Evolutionary conservation across 1,140 invertebrate genomes (phyloP), one percentile per base, ranked within the genome.

Genomic region (Cotesia vestalis): DNA sequence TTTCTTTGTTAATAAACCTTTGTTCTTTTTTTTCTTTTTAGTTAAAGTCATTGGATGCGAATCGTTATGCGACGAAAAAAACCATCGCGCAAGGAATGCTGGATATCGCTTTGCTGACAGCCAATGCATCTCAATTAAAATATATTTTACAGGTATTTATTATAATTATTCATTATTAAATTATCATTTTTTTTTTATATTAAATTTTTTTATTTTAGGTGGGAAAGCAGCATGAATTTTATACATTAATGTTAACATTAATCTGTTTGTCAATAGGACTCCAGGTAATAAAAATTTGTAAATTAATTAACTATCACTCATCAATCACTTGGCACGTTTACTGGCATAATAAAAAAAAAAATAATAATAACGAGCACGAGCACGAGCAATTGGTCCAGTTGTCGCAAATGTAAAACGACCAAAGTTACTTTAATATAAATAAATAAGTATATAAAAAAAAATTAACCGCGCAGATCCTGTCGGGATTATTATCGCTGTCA

Each of bases 71-170:
- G 0, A 91, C 90, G 0, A 91, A 91, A 78, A 91, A 91, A 78
- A 91, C 91, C 0, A 88, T 91, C 53, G 90, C 90, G 9, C 91
- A 90, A 76, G 89, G 89, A 1, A 89, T 89, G 88, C 81, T 89
- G 76, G 88, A 89, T 73, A 93, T 95, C 69, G 93, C 94, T 0
- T 83, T 94, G 55, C 86, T 94, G 38, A 94, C 93, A 0, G 92
- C 93, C 2, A 94, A 96, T 82, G 94, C 94, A n/a, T 94, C 93
- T 0, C 95, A 96, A 79, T 85, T 97, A 6, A 96, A 96, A 84
- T 95, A 95, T 78, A 91, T 96, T 12, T 88, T 96, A 0, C 92
- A 94, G 77, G 80, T 81, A 77, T 67, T 38, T 53, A 60, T 12
- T 17, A 52, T 66, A 9, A 61, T 4, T 34, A 61, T 20, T 14